A percentile compares a stretch with the other conserved stretches of the same genome.
These are phyloP conservation scores for Ctenodactylus gundi DNA, from an alignment of 2,113 vertebrate species.

Conservation along the genomic window DNA sequence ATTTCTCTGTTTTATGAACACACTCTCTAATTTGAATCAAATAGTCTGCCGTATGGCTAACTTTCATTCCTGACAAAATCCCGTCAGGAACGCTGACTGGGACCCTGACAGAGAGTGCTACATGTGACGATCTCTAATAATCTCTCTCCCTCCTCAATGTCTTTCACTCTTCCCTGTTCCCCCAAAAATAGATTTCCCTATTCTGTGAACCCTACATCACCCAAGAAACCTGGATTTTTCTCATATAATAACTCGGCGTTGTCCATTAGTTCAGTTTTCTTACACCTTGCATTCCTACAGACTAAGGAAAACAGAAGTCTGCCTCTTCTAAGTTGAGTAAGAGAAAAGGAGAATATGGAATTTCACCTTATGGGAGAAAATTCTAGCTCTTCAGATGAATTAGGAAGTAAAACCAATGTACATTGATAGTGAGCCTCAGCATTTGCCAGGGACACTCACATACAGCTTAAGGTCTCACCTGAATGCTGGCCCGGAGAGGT, in stretches of 20 bases:
- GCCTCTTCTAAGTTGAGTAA: background rate
- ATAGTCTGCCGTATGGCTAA: background rate
- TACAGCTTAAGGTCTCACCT: background rate
- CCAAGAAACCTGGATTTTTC: background rate
- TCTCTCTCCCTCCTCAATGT: background rate
- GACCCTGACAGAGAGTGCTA: background rate
- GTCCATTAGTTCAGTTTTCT: background rate
- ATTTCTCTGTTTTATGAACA: background rate
- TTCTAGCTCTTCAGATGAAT: background rate
- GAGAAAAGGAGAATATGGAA: background rate
- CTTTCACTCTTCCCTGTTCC: no score
- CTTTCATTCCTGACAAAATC: constrained; percentile 15
- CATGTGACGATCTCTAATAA: background rate
- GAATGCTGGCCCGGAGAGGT: background rate
- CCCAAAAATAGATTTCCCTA: background rate
- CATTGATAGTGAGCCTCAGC: background rate
- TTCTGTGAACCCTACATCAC: background rate
- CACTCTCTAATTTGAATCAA: constrained; percentile 19
- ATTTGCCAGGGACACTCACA: background rate
- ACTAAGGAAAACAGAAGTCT: background rate
- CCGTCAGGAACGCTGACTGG: background rate
- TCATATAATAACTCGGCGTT: background rate
- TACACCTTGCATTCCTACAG: background rate
- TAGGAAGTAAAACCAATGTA: background rate
- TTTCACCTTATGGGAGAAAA: background rate